phyloP scores from a whole-genome alignment of 2,797 vertebrate species.

The Poeciliopsis paucimaculata region DNA sequence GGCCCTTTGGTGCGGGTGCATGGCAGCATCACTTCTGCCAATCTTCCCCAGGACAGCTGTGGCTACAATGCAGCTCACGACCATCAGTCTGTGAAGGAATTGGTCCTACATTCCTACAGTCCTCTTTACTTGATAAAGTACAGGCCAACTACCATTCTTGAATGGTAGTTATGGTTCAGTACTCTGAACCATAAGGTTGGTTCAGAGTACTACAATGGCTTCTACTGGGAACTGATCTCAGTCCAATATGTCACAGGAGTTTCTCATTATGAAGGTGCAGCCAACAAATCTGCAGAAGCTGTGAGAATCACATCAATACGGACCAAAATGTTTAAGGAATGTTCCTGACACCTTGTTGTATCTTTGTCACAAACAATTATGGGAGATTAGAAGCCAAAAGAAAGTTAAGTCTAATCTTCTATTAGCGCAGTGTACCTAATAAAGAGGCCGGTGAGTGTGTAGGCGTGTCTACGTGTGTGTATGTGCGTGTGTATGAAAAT shows the following conservation, averaged over 20 bases:
- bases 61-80: too few species aligned
- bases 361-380: not conserved
- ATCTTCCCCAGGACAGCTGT: not conserved
- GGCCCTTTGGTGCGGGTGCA: too few species aligned
- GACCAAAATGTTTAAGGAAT: not conserved
- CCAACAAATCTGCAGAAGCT: not conserved
- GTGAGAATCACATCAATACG: not conserved
- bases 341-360: not conserved
- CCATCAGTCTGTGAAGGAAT: too few species aligned
- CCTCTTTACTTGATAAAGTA: too few species aligned
- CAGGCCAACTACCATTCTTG: too few species aligned
- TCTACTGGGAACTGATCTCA: not conserved
- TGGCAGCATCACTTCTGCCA: not conserved
- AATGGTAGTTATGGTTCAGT: not conserved
- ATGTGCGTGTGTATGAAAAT: constrained; percentile 27
- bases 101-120: too few species aligned
- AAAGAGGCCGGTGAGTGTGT: constrained; percentile 10
- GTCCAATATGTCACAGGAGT: not conserved
- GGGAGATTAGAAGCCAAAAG: not conserved
- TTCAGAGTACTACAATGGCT: not conserved
- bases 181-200: not conserved
- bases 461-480: constrained; percentile 21
- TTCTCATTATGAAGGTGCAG: not conserved
- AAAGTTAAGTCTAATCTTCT: not conserved
- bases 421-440: not conserved